These are phyloP conservation scores for Axinella damicornis DNA, from an alignment of 37 sponge, comb jelly and placozoan species.

Conservation along the genomic window DNA sequence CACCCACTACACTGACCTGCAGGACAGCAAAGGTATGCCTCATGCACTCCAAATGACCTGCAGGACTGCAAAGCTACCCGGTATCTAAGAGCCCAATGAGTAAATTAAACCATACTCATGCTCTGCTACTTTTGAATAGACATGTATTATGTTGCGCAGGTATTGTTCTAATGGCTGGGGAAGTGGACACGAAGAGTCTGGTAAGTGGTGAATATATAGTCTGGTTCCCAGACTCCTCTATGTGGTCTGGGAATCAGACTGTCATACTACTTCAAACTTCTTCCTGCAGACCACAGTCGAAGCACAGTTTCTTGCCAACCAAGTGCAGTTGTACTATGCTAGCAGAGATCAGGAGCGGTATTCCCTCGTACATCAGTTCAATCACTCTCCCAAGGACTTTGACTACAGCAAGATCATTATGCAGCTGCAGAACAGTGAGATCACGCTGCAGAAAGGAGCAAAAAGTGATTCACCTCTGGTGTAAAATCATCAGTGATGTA, in stretches of 20 bases:
- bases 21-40: slow-evolving; percentile 71
- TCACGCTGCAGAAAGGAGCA: not conserved
- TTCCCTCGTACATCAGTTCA: slow-evolving; percentile 52
- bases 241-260: too few species aligned
- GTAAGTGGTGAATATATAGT: slow-evolving; percentile 17
- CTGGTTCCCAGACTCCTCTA: too few species aligned
- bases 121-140: too few species aligned
- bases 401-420: slow-evolving; percentile 66
- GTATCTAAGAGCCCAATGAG: too few species aligned
- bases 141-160: slow-evolving; percentile 1
- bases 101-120: too few species aligned
- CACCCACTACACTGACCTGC: slow-evolving; percentile 77
- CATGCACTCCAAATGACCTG: too few species aligned
- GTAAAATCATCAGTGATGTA: too few species aligned
- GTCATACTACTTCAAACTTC: too few species aligned
- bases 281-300: slow-evolving; percentile 62
- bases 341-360: slow-evolving; percentile 34
- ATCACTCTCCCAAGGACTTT: slow-evolving; percentile 63
- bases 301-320: slow-evolving; percentile 81
- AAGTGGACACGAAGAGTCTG: slow-evolving; percentile 48
- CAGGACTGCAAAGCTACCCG: too few species aligned
- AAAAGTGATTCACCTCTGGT: too few species aligned
- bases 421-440: slow-evolving; percentile 16
- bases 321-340: slow-evolving; percentile 80
- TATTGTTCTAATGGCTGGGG: slow-evolving; percentile 77